Base-by-base conservation (phyloP, 1,140 invertebrate genomes). In the Drosophila asahinai region DNA sequence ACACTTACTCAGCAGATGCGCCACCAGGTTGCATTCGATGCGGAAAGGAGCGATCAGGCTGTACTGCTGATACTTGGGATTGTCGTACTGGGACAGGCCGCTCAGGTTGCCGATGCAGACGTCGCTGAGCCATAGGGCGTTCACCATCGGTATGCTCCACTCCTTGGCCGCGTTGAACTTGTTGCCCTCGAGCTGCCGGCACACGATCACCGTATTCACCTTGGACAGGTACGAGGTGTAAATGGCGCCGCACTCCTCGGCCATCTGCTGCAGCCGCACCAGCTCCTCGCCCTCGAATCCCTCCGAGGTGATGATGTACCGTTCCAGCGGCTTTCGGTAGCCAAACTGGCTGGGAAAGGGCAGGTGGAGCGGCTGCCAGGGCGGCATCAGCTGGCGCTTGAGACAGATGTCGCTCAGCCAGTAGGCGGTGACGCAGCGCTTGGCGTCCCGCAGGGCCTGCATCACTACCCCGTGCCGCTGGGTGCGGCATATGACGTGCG, bases 81-180 rank as follows among this genome's bases (percentile, higher is more conserved):
- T 96, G 79, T 97, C 97, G 58, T 95, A 96, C 94, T 96, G 97
- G 89, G 97, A 96, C 1, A 98, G 93, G 5, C 96, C 96, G 78
- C 95, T 96, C 91, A 96, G 95, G 92, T 98, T 97, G 2, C 98
- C 98, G 67, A 99, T 96, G 76, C 99, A 94, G 43, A 99, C 95
- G 93, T 99, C 98, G 61, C 97, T 98, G 48, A 99, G 93, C 98
- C 98, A 99, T 71, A 97, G 96, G 8, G 97, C 96, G 93, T 98
- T 99, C 1, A 99, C 98, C 3, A 98, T 95, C 15, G 97, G 96
- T 17, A 95, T 95, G 81, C 95, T 95, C 97, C 97, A 99, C 92
- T 99, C 97, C 49, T 97, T 95, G 0, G 98, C 98, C 83, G 97
- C 97, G 78, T 96, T 94, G 93, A 96, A 98, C 93, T 99, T 99